Evolutionary conservation across 2,113 vertebrate species (phyloP).

Genomic region (Corynorhinus townsendii): DNA sequence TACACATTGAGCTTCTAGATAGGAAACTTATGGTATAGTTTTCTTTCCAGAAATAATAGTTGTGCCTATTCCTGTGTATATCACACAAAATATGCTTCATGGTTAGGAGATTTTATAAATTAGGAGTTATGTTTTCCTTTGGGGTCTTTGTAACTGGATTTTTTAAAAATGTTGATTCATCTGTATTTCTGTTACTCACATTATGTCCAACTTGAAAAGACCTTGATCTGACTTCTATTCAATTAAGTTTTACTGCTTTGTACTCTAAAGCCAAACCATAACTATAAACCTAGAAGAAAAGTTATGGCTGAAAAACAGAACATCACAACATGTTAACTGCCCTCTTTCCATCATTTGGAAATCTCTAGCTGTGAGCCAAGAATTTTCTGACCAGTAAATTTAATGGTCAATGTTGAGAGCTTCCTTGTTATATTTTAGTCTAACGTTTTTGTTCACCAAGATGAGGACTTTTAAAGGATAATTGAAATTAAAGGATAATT

Average conservation of each 20-base stretch:
- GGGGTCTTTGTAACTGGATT: not conserved
- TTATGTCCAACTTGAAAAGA: constrained; percentile 51
- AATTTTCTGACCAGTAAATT: constrained; percentile 37
- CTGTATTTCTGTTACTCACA: constrained; percentile 42
- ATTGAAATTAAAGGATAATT: not conserved
- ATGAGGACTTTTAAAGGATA: not conserved
- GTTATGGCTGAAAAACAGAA: constrained; percentile 45
- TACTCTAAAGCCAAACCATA: constrained; percentile 44
- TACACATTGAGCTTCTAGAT: not conserved
- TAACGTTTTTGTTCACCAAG: constrained; percentile 21
- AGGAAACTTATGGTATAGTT: not conserved
- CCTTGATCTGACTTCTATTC: constrained; percentile 60
- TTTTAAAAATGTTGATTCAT: not conserved
- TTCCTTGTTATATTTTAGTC: constrained; percentile 29
- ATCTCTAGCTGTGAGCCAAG: constrained; percentile 24
- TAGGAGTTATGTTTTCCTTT: constrained; percentile 4
- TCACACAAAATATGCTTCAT: constrained; percentile 2
- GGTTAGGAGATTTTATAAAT: constrained; percentile 28
- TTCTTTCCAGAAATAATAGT: not conserved
- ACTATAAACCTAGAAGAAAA: constrained; percentile 58
- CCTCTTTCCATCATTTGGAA: constrained; percentile 53
- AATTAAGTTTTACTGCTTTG: constrained; percentile 63
- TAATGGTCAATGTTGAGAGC: not conserved
- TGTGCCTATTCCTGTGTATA: constrained; percentile 1
- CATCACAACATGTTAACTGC: constrained; percentile 48